Evolutionary conservation across 2,113 vertebrate species (phyloP).

Genomic region (Chloropsis hardwickii): DNA sequence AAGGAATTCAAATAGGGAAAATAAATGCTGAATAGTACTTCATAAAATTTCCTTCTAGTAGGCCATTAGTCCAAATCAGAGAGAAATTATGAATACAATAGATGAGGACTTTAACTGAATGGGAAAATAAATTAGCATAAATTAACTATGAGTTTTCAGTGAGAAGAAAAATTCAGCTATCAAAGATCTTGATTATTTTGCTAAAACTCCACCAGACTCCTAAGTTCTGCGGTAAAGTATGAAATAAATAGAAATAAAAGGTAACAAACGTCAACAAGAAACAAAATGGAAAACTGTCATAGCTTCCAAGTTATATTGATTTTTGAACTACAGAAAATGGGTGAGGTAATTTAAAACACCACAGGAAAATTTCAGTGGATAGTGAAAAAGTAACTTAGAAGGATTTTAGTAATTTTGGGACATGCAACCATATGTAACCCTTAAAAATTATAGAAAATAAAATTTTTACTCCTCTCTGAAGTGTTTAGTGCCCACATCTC

Average conservation of each 20-base stretch:
- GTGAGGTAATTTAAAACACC: not conserved
- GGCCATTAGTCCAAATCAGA: not conserved
- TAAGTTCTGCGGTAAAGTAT: not conserved
- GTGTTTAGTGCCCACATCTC: not conserved
- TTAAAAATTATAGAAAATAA: not conserved
- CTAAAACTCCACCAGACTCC: not conserved
- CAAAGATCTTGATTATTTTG: not conserved
- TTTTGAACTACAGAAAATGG: not conserved
- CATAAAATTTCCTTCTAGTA: not conserved
- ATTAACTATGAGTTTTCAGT: not conserved
- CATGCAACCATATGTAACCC: not conserved
- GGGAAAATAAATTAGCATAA: not conserved
- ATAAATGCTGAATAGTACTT: not conserved
- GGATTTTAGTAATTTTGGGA: not conserved
- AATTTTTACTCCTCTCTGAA: not conserved
- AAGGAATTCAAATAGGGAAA: not conserved
- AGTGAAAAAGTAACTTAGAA: not conserved
- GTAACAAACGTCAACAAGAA: not conserved
- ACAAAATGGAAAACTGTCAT: not conserved
- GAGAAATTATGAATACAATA: not conserved
- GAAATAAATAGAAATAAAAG: not conserved
- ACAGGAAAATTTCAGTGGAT: not conserved
- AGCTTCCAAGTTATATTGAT: not conserved
- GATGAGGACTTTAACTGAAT: not conserved
- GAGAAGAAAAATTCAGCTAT: not conserved